Evolutionary conservation across 2,888 invertebrate species (phyloP), one percentile per base, ranked within the genome.

Genomic region (Noctua janthe): DNA sequence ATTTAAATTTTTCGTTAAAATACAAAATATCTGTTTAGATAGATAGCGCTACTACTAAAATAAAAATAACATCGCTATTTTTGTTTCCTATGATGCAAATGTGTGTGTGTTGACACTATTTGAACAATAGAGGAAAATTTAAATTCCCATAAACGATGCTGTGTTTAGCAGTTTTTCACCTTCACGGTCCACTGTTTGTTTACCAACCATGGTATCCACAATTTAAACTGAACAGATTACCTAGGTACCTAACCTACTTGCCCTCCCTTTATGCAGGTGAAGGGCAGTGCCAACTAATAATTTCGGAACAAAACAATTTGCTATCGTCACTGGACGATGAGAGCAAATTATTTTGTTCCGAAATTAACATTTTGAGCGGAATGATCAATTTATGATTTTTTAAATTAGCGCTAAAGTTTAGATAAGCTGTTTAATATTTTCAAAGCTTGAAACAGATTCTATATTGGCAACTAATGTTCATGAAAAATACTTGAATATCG

Each of bases 101-200:
- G 11, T n/a, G n/a, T n/a, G n/a, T n/a, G 23, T 56, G 2, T 77
- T 79, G 7, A 17, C 15, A 43, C 8, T 23, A 59, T 23, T 39
- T 17, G 6, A 51, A 20, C 66, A 35, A 35, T 17, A 47, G 6
- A 35, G 10, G 56, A 13, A 67, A 67, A 56, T 70, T 70, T 0
- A 79, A 13, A 43, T 67, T n/a, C 49, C 35, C 47, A 76, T 64
- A 79, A 51, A 79, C 49, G 20, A 71, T 71, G 15, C 64, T 71
- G 15, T 43, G 54, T 51, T 79, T 47, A 79, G 20, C 3, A 10
- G n/a, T 23, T 64, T 71, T 17, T 71, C 11, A 80, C 47, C 71
- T 80, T 80, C 64, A 81, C 39, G 54, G 71, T 64, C 71, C 54
- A 43, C 51, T n/a, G 72, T 51, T 71, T 29, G 10, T 51, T 43